Base-by-base conservation (phyloP, 1,140 invertebrate species). In the Thrips palmi region DNA sequence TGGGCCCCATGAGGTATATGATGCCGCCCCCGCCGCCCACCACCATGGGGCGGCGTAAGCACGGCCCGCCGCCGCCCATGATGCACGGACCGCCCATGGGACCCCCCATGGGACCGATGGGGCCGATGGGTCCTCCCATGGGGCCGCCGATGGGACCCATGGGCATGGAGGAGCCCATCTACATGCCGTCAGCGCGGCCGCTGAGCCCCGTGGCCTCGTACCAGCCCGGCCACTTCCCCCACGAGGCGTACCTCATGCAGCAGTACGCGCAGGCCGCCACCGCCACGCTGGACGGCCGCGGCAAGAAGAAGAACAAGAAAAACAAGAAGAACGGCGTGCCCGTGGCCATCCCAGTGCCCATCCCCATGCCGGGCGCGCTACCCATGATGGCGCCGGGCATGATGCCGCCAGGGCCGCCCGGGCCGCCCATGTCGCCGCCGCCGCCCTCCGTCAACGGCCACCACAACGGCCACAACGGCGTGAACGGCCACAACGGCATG, bases 191-290 rank as follows among this genome's bases (percentile, higher is more conserved):
- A 10, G 58, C 59, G 30, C 48, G 69, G 27, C 65, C 68, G 4
- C 45, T 70, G 40, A 67, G 65, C 39, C 68, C 69, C 1, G 59
- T 68, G 0, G 66, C 67, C 0, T 69, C 66, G 20, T 71, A 70
- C 47, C 68, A 70, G 46, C 68, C 69, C 0, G 63, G 60, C 2
- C 68, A 67, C 44, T 71, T 71, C 46, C 69, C 68, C 1, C 66
- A 70, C 47, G 68, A 71, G 45, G 65, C 65, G 4, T 69, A 69
- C 44, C 52, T 69, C 23, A 62, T 67, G 61, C 66, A 68, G 43
- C 66, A 68, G 33, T 67, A 67, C 48, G n/a, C n/a, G n/a, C n/a
- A n/a, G n/a, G n/a, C n/a, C n/a, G n/a, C n/a, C n/a, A n/a, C n/a
- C n/a, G 65, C 66, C 33, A 63, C 64, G 0, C 62, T 63, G 48